Percentiles rank a stretch among this genome's conserved stretches.
Conservation (phyloP, 2,797 vertebrate genomes). For the Pelobates cultripes region DNA sequence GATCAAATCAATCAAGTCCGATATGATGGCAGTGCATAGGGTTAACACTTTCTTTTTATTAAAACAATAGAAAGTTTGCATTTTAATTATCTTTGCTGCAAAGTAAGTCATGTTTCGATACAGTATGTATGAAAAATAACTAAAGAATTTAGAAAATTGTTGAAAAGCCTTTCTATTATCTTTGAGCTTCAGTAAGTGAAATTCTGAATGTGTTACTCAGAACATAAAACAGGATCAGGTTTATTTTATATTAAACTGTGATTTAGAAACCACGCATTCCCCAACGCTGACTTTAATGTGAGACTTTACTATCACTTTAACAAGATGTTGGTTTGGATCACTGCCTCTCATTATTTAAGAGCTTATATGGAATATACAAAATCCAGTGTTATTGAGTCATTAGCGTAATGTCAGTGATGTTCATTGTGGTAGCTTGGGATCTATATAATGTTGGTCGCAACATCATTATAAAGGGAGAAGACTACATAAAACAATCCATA, state of each 20-base stretch:
- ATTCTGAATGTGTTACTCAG: neutral
- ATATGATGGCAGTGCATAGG: too few relatives aligned
- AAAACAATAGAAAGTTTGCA: too few relatives aligned
- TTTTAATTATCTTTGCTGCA: too few relatives aligned
- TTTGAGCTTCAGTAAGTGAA: neutral
- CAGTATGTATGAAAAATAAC: too few relatives aligned
- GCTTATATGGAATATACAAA: neutral
- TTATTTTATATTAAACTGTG: neutral
- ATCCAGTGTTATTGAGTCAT: constrained; percentile 1
- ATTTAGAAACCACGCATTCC: neutral
- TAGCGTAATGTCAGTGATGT: constrained; percentile 7
- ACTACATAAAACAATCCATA: neutral
- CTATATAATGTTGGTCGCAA: neutral
- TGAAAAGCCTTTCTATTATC: too few relatives aligned
- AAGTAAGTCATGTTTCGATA: too few relatives aligned
- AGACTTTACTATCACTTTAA: constrained; percentile 2
- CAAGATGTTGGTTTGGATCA: constrained; percentile 18
- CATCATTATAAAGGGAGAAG: neutral
- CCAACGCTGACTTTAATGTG: neutral
- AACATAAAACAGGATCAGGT: neutral
- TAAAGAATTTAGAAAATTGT: too few relatives aligned
- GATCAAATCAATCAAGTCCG: too few relatives aligned
- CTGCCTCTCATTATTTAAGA: constrained; percentile 1
- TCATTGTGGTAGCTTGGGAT: constrained; percentile 11
- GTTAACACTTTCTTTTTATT: too few relatives aligned